A percentile compares a stretch with the other conserved stretches of the same genome.
Conservation (phyloP, 2,797 vertebrate species). For the Coluber constrictor region DNA sequence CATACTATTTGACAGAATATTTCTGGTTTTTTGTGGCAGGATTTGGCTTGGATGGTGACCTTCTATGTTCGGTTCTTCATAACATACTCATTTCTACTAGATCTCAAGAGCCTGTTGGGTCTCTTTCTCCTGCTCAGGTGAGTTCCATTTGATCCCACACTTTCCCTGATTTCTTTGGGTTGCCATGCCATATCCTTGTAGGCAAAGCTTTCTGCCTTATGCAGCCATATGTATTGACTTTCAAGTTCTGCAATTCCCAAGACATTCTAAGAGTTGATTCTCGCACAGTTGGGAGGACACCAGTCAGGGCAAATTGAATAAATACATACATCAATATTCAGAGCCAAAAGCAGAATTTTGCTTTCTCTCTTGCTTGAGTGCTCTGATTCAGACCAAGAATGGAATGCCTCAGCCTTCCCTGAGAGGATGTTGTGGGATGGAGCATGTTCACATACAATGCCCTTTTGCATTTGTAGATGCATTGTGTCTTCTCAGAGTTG, state of each 20-base stretch:
- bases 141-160: background rate
- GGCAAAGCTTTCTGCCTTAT: background rate
- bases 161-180: background rate
- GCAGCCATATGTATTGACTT: background rate
- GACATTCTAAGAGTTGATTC: background rate
- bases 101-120: constrained; percentile 76
- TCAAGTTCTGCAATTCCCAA: background rate
- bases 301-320: background rate
- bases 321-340: background rate
- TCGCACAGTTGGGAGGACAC: background rate
- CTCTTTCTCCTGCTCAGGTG: constrained; percentile 86
- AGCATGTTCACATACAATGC: background rate
- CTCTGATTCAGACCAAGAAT: background rate
- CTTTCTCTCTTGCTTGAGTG: background rate
- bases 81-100: constrained; percentile 79
- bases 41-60: constrained; percentile 85
- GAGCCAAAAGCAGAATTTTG: background rate
- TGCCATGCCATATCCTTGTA: background rate
- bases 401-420: background rate
- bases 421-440: background rate
- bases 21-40: constrained; percentile 66
- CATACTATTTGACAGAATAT: background rate
- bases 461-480: background rate
- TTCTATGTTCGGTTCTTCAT: constrained; percentile 83
- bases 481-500: background rate